A percentile compares a stretch with the other conserved stretches of the same genome.
These are phyloP conservation scores for Caenorhabditis sp. DNA, from an alignment of 2,888 invertebrate species.

Conservation along the genomic window DNA sequence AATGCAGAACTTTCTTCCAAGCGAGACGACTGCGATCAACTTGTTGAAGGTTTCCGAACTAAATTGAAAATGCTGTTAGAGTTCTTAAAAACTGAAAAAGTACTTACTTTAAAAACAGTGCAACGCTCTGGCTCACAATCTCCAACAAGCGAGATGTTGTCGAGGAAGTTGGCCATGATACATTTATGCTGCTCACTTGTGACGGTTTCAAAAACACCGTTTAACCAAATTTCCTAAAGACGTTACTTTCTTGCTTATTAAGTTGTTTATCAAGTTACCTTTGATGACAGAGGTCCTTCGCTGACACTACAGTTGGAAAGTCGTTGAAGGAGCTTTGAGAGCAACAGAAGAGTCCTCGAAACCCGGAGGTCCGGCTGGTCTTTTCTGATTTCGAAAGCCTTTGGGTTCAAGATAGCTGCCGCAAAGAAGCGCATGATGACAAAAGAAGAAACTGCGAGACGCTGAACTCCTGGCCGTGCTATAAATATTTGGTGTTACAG, in stretches of 20 bases:
- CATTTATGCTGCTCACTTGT: slow-evolving; percentile 69
- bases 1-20: slow-evolving; percentile 67
- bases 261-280: too few relatives aligned
- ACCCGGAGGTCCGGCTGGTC: slow-evolving; percentile 75
- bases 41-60: slow-evolving; percentile 66
- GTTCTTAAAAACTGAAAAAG: too few relatives aligned
- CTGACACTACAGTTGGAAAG: slow-evolving; percentile 77
- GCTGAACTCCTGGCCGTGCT: slow-evolving; percentile 68
- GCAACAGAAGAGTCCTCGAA: slow-evolving; percentile 74
- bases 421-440: slow-evolving; percentile 79
- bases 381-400: slow-evolving; percentile 73
- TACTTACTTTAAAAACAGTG: slow-evolving; percentile 48
- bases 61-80: too few relatives aligned
- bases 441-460: slow-evolving; percentile 77
- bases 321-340: slow-evolving; percentile 78
- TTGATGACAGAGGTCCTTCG: slow-evolving; percentile 67
- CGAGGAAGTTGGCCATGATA: slow-evolving; percentile 75
- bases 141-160: slow-evolving; percentile 59
- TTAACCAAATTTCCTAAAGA: too few relatives aligned
- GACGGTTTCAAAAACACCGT: slow-evolving; percentile 69
- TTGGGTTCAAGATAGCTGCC: slow-evolving; percentile 77
- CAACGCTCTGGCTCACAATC: slow-evolving; percentile 30
- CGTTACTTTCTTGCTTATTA: slow-evolving; percentile 73
- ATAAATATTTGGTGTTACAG: slow-evolving; percentile 4
- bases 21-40: slow-evolving; percentile 45